Conservation (phyloP, 2,888 invertebrate species). For the Malthinus seriepunctatus region DNA sequence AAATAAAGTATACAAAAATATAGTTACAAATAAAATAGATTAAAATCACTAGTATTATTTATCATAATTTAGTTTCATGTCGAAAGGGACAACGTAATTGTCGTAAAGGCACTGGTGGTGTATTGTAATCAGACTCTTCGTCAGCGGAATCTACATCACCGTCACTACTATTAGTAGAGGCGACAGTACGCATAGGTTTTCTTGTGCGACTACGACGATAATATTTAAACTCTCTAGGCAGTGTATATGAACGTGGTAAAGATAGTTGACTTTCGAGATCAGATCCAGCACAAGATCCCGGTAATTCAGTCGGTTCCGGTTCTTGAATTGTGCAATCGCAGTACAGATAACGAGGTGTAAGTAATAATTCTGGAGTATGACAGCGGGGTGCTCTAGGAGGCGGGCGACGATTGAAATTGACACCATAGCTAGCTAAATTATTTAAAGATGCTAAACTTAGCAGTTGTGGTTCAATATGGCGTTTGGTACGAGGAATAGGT, state of each 20-base stretch:
- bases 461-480: constrained; percentile 62
- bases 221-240: constrained; percentile 85
- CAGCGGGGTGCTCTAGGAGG: constrained; percentile 57
- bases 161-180: constrained; percentile 85
- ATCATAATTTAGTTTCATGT: constrained; percentile 63
- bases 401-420: constrained; percentile 48
- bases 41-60: constrained; percentile 7
- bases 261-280: constrained; percentile 82
- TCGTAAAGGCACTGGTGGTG: constrained; percentile 50
- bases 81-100: constrained; percentile 56
- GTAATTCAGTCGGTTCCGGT: constrained; percentile 46
- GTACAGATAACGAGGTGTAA: constrained; percentile 74
- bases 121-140: constrained; percentile 58
- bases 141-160: constrained; percentile 84
- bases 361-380: constrained; percentile 76
- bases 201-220: constrained; percentile 63
- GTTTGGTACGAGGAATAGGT: constrained; percentile 73
- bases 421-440: constrained; percentile 52
- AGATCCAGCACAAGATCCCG: constrained; percentile 56
- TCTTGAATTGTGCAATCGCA: constrained; percentile 56
- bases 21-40: constrained; percentile 13
- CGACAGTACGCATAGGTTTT: constrained; percentile 69
- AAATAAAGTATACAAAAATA: constrained; percentile 11
- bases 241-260: constrained; percentile 80
- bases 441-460: constrained; percentile 57